Percentiles rank a stretch among this genome's conserved stretches.
Evolutionary conservation across 2,113 vertebrate genomes (phyloP).

Genomic region (Mixornis gularis): DNA sequence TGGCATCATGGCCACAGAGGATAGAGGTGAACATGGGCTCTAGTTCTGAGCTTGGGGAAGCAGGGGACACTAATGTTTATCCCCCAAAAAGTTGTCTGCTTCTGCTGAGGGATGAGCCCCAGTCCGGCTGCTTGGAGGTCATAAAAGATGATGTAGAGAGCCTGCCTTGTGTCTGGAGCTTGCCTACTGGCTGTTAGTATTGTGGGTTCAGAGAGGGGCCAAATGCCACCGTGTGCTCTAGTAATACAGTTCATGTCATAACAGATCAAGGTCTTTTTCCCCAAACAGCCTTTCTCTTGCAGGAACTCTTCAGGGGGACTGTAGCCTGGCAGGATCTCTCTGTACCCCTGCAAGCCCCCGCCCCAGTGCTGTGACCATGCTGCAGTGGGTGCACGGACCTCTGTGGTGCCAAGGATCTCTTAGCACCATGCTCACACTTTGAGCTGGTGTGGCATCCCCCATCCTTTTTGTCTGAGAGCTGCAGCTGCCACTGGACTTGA

Average conservation of each 20-base stretch:
- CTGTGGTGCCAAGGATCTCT: not conserved
- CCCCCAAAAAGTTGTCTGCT: not conserved
- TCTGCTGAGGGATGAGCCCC: not conserved
- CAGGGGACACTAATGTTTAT: not conserved
- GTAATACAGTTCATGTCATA: not conserved
- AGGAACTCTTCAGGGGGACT: not conserved
- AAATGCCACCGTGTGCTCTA: not conserved
- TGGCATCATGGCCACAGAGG: not conserved
- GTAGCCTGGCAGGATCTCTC: not conserved
- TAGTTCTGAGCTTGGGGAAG: accelerated
- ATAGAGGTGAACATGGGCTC: not conserved
- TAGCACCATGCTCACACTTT: accelerated
- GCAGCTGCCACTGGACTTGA: not conserved
- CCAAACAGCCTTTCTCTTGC: not conserved
- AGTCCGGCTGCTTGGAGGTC: not conserved
- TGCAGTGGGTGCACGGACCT: not conserved
- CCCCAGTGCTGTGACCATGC: not conserved
- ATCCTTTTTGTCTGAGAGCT: not conserved
- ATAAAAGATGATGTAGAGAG: not conserved
- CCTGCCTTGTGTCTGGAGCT: not conserved
- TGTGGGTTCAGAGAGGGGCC: not conserved
- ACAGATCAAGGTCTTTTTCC: not conserved
- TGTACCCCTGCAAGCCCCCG: not conserved
- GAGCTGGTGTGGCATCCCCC: not conserved
- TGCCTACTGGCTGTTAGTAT: not conserved